These are phyloP conservation scores for Labeo rohita DNA, from an alignment of 2,113 vertebrate species.

Conservation along the genomic window DNA sequence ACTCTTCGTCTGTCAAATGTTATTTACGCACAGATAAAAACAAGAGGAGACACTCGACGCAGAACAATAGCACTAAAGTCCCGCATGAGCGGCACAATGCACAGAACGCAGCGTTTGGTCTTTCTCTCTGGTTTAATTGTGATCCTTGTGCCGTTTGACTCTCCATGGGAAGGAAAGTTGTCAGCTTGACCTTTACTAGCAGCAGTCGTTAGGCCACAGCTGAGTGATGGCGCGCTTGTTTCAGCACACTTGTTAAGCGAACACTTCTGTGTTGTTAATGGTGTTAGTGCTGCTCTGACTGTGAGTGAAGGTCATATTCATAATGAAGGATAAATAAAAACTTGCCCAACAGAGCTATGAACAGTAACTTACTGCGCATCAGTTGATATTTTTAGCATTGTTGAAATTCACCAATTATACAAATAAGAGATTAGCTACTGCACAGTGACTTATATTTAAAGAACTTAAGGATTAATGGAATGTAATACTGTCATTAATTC, in stretches of 20 bases:
- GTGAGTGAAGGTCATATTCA: not conserved
- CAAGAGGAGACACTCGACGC: not conserved
- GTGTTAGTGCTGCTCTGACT: not conserved
- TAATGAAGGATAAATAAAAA: slow-evolving; percentile 9
- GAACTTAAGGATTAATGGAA: too few relatives aligned
- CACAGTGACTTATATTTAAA: not conserved
- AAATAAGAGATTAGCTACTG: not conserved
- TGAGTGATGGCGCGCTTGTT: not conserved
- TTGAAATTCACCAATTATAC: not conserved
- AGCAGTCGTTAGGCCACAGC: not conserved
- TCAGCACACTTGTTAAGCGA: not conserved
- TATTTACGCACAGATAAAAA: not conserved
- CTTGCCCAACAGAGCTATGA: not conserved
- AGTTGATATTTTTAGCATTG: not conserved
- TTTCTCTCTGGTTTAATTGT: not conserved
- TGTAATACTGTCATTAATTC: too few relatives aligned
- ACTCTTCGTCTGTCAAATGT: not conserved
- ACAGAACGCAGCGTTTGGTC: not conserved
- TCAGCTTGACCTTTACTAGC: slow-evolving; percentile 27
- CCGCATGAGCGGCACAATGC: not conserved
- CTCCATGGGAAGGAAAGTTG: not conserved
- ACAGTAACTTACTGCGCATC: not conserved
- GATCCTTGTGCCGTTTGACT: not conserved
- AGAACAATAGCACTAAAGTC: not conserved
- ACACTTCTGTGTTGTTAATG: not conserved